Evolutionary conservation across 2,113 vertebrate species (phyloP).

Genomic region (Apaloderma vittatum): DNA sequence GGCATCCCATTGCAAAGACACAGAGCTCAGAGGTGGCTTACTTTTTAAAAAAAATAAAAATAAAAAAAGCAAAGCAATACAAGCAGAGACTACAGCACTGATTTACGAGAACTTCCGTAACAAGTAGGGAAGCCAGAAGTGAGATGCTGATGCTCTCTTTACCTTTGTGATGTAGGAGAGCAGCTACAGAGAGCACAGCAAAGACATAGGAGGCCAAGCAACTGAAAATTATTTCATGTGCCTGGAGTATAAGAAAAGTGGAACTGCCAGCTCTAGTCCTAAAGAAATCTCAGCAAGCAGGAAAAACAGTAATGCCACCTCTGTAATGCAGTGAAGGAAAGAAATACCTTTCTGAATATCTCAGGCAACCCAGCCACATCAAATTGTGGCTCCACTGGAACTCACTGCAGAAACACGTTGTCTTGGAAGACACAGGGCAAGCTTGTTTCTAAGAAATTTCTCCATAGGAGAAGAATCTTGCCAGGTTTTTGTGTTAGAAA

Average conservation of each 20-base stretch:
- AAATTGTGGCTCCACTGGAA: background rate
- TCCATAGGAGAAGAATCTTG: background rate
- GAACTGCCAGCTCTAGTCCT: background rate
- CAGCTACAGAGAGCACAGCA: background rate
- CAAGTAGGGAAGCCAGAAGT: background rate
- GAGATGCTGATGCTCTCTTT: background rate
- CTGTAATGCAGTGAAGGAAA: background rate
- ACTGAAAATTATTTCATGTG: background rate
- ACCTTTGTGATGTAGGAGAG: background rate
- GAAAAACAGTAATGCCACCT: background rate
- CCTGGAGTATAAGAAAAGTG: background rate
- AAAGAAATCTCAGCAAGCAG: background rate
- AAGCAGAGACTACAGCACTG: background rate
- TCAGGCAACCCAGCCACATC: background rate
- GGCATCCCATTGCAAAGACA: slow-evolving; percentile 52
- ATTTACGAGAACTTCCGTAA: slow-evolving; percentile 2
- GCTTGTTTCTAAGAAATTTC: background rate
- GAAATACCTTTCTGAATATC: background rate
- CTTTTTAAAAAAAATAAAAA: background rate
- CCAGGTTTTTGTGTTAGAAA: background rate
- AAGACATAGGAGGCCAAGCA: background rate
- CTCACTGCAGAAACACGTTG: background rate
- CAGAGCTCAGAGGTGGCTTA: background rate
- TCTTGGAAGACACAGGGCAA: background rate
- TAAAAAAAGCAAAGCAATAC: background rate